phyloP scores from a whole-genome alignment of 2,113 vertebrate genomes.

The rat (Rattus norvegicus) region GRCr8 NC_086026.1:114301501-114302000 shows the following conservation, averaged over 20 bases:
- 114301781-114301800: not conserved
- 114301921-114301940: not conserved
- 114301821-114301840: not conserved
- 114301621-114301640: not conserved
- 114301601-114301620: not conserved
- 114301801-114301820: not conserved
- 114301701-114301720: not conserved
- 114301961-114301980: not conserved
- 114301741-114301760: not conserved
- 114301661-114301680: not conserved
- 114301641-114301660: not conserved
- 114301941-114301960: not conserved
- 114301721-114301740: not conserved
- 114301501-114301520: slow-evolving; percentile 37
- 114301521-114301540: not conserved
- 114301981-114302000: not conserved
- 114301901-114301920: not conserved
- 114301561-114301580: not conserved
- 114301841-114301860: not conserved
- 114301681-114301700: not conserved
- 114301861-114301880: not conserved
- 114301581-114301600: not conserved
- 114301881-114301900: not conserved
- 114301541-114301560: not conserved
- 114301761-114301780: not conserved